Evolutionary conservation across 2,888 invertebrate genomes (phyloP).

Genomic region (Scrobipalpa atriplicella): DNA sequence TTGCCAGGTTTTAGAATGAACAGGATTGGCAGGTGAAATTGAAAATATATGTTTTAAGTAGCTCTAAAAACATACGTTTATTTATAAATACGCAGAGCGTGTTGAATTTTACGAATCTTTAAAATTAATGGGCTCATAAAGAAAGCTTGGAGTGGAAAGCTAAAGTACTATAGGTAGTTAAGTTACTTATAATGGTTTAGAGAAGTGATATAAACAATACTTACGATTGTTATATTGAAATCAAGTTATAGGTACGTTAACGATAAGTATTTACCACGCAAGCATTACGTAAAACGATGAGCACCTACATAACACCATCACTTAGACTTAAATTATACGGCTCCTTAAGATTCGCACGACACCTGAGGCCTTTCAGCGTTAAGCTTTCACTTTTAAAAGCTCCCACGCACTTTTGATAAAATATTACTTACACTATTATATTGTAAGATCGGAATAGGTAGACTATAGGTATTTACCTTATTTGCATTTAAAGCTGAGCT

Average conservation of each 20-base stretch:
- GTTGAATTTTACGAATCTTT: too few relatives aligned
- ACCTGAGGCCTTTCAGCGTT: slow-evolving; percentile 25
- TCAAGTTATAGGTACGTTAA: neutral
- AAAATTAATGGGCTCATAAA: too few relatives aligned
- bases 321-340: slow-evolving; percentile 20
- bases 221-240: too few relatives aligned
- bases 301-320: slow-evolving; percentile 14
- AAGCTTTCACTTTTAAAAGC: slow-evolving; percentile 18
- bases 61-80: too few relatives aligned
- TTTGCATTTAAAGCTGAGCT: too few relatives aligned
- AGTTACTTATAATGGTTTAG: too few relatives aligned
- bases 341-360: slow-evolving; percentile 20
- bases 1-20: slow-evolving; percentile 14
- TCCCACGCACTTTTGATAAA: slow-evolving; percentile 6
- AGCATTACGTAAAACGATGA: neutral
- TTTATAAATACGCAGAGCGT: too few relatives aligned
- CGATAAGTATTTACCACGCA: neutral
- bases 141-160: too few relatives aligned
- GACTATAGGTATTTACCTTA: too few relatives aligned
- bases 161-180: too few relatives aligned
- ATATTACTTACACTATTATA: neutral
- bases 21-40: slow-evolving; percentile 17
- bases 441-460: neutral
- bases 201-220: too few relatives aligned
- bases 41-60: too few relatives aligned